These are phyloP conservation scores for Pica pica DNA, from an alignment of 2,113 vertebrate genomes.

Conservation along the genomic window DNA sequence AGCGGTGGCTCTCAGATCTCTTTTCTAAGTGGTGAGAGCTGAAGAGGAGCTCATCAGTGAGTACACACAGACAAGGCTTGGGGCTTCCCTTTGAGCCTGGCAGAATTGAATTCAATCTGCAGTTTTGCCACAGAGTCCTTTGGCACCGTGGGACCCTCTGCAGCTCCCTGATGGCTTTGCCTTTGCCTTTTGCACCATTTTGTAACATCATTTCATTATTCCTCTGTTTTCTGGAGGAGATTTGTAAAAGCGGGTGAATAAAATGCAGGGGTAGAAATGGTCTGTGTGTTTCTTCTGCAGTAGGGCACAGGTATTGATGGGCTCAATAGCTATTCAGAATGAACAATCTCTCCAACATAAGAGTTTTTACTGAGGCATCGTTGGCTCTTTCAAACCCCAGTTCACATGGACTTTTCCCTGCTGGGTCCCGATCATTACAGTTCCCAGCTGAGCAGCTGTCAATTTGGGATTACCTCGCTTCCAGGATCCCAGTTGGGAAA, in stretches of 20 bases:
- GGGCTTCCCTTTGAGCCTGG: not conserved
- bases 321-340: not conserved
- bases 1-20: conserved; percentile 46
- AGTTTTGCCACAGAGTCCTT: not conserved
- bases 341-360: not conserved
- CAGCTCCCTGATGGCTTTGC: not conserved
- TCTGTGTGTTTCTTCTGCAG: not conserved
- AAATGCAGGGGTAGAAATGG: not conserved
- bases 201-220: not conserved
- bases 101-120: not conserved
- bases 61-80: not conserved
- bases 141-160: not conserved
- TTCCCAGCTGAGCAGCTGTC: conserved; percentile 22
- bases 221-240: not conserved
- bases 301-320: not conserved
- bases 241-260: not conserved
- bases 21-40: not conserved
- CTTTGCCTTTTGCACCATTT: not conserved
- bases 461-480: not conserved
- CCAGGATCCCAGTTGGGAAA: conserved; percentile 19
- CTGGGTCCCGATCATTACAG: not conserved
- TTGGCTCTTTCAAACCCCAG: not conserved
- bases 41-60: conserved; percentile 32
- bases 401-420: not conserved
- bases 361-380: not conserved